Conservation (phyloP, 2,113 vertebrate species). For the Trinectes maculatus region DNA sequence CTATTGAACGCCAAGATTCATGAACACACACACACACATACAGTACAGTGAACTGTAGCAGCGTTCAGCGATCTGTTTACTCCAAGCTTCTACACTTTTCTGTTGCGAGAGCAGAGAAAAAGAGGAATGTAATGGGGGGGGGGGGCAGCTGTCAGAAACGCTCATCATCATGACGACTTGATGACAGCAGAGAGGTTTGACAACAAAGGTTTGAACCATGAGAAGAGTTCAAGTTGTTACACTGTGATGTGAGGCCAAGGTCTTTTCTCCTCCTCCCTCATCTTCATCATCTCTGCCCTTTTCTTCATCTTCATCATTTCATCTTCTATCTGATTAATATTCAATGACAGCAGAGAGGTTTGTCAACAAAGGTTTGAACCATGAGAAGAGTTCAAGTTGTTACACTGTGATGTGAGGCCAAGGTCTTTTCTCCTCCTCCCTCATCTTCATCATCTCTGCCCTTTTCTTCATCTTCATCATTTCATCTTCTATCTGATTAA, state of each 20-base stretch:
- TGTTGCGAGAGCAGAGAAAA: too few relatives aligned
- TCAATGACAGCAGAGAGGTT: constrained; percentile 15
- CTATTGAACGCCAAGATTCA: too few relatives aligned
- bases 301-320: neutral
- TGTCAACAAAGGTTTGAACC: constrained; percentile 12
- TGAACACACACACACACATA: too few relatives aligned
- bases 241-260: neutral
- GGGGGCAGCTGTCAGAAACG: too few relatives aligned
- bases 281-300: neutral
- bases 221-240: neutral
- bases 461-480: neutral
- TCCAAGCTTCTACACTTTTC: too few relatives aligned
- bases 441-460: neutral
- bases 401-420: neutral
- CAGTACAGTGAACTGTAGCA: too few relatives aligned
- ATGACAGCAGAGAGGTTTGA: constrained; percentile 16
- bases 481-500: neutral
- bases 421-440: neutral
- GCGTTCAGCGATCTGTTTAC: too few relatives aligned
- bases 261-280: neutral
- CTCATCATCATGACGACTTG: neutral
- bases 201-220: neutral
- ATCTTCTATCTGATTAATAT: too few relatives aligned
- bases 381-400: neutral
- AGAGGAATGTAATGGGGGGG: too few relatives aligned